phyloP scores from a whole-genome alignment of 92 coral and sea anemone species.

The Porites divaricata region DNA sequence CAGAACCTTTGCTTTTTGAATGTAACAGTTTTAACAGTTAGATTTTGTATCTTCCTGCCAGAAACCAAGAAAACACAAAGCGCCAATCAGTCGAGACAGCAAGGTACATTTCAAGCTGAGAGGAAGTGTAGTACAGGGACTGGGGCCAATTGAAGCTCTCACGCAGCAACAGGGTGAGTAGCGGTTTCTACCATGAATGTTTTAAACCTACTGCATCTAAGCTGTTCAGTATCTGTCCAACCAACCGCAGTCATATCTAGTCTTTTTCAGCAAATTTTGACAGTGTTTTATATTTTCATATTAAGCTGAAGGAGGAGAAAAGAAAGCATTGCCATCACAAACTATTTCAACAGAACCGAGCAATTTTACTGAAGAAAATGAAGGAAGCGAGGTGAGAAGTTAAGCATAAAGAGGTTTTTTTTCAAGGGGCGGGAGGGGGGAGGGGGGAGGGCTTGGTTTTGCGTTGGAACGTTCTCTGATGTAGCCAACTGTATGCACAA shows the following conservation, averaged over 20 bases:
- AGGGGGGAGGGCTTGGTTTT: no score
- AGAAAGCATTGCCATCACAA: constrained; percentile 48
- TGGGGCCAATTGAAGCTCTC: constrained; percentile 85
- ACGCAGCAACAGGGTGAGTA: constrained; percentile 67
- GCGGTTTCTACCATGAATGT: neutral
- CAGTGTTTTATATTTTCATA: neutral
- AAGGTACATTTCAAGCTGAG: constrained; percentile 72
- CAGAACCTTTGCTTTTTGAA: neutral
- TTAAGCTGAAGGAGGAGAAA: constrained; percentile 50
- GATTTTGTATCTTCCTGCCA: neutral
- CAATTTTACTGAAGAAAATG: constrained; percentile 80
- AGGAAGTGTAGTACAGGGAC: constrained; percentile 65
- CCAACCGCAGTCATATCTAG: neutral
- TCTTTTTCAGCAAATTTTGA: no score
- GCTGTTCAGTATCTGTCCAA: neutral
- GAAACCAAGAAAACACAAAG: constrained; percentile 76
- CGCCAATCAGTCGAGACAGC: constrained; percentile 86
- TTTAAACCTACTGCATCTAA: neutral
- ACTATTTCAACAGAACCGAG: constrained; percentile 71
- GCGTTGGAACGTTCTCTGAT: no score
- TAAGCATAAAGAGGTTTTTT: neutral
- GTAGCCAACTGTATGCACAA: no score
- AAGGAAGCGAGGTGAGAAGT: constrained; percentile 77
- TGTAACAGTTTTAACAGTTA: no score
- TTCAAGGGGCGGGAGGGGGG: neutral